Conservation (phyloP, 2,888 invertebrate species). For the Heliconius erato region DNA sequence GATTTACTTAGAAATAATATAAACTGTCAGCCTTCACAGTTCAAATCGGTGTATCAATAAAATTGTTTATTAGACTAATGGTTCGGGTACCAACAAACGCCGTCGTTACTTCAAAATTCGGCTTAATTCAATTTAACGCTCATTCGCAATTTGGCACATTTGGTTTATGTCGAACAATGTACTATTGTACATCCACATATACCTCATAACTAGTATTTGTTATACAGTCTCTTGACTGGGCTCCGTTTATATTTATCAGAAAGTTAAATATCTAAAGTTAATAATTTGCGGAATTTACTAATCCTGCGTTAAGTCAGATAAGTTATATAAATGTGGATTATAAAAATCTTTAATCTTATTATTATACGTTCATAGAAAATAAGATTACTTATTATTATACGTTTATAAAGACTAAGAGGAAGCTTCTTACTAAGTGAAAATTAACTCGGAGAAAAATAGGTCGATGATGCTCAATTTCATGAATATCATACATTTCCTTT, state of each 20-base stretch:
- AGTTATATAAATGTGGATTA: no score
- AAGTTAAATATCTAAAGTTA: neutral
- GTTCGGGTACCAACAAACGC: conserved; percentile 66
- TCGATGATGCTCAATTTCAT: conserved; percentile 50
- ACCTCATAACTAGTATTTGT: neutral
- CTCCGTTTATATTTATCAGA: neutral
- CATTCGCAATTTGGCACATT: conserved; percentile 45
- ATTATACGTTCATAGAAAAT: no score
- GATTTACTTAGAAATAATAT: conserved; percentile 25
- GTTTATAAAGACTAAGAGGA: conserved; percentile 15
- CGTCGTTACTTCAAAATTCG: conserved; percentile 71
- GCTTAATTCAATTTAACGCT: conserved; percentile 74
- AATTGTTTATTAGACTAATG: conserved; percentile 69
- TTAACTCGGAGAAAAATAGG: conserved; percentile 50
- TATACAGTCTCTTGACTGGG: neutral
- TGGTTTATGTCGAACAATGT: conserved; percentile 10
- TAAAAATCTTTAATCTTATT: neutral
- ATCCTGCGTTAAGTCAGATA: no score
- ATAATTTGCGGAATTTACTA: no score
- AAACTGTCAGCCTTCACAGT: conserved; percentile 55
- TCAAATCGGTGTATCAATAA: conserved; percentile 60
- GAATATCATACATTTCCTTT: conserved; percentile 54
- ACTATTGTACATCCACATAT: neutral
- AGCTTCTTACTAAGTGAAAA: conserved; percentile 39
- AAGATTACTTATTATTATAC: no score